phyloP scores from a whole-genome alignment of 2,113 vertebrate genomes.

The Hemicordylus capensis region DNA sequence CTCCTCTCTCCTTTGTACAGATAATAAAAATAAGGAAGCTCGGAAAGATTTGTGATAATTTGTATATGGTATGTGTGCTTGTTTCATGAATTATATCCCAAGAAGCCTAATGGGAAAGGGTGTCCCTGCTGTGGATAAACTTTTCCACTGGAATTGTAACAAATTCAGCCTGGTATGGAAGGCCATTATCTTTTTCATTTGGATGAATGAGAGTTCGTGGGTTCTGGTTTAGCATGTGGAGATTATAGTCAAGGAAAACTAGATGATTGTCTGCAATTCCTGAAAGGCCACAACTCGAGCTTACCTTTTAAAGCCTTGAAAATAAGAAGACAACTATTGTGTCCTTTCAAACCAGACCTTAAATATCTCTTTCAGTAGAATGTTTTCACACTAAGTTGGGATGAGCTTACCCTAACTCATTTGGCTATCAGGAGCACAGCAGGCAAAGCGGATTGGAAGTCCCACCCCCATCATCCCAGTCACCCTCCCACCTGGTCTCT shows the following conservation, averaged over 20 bases:
- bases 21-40: not conserved
- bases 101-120: not conserved
- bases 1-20: too few relatives aligned
- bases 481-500: too few relatives aligned
- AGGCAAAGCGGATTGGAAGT: too few relatives aligned
- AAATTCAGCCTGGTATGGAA: too few relatives aligned
- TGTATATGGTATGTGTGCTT: not conserved
- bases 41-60: not conserved
- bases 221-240: not conserved
- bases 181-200: not conserved
- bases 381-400: not conserved
- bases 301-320: not conserved
- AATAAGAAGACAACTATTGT: not conserved
- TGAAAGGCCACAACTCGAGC: not conserved
- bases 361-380: not conserved
- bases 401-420: slow-evolving; percentile 10
- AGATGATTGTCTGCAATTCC: not conserved
- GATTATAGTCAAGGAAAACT: not conserved
- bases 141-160: not conserved
- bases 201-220: too few relatives aligned
- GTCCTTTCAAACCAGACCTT: not conserved
- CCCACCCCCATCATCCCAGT: too few relatives aligned
- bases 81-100: not conserved
- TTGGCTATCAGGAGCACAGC: not conserved
- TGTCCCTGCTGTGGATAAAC: not conserved